Conservation (phyloP, 2,113 vertebrate species). For the Solea solea region DNA sequence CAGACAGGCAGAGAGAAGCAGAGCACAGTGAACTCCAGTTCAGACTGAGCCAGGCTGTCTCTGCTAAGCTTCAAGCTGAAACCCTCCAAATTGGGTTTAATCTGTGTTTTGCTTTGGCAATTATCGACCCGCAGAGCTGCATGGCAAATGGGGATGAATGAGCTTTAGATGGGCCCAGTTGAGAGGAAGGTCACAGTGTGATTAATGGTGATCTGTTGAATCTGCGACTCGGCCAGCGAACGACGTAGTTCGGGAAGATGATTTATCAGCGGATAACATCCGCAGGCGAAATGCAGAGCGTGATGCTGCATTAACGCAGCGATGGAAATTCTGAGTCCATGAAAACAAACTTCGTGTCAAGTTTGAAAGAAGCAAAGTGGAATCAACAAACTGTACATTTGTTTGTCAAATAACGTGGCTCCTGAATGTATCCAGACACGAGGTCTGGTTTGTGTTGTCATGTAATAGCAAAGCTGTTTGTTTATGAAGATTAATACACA, state of each 20-base stretch:
- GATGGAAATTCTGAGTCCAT: constrained; percentile 8
- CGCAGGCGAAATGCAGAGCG: constrained; percentile 9
- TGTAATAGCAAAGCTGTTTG: constrained; percentile 18
- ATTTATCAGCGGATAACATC: constrained; percentile 51
- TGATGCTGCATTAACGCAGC: constrained; percentile 36
- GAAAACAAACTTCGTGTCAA: neutral
- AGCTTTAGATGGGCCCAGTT: constrained; percentile 66
- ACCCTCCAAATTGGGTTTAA: constrained; percentile 76
- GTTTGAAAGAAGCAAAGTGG: constrained; percentile 19
- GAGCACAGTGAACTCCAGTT: constrained; percentile 63
- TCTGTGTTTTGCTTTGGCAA: constrained; percentile 78
- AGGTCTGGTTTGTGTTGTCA: constrained; percentile 36
- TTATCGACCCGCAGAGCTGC: constrained; percentile 69
- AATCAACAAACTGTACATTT: constrained; percentile 16
- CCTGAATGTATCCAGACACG: constrained; percentile 26
- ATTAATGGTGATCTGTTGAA: constrained; percentile 69
- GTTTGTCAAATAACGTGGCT: constrained; percentile 27
- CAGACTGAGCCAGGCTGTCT: constrained; percentile 59
- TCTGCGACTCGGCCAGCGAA: constrained; percentile 34
- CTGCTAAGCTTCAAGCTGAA: constrained; percentile 74
- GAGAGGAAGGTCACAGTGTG: constrained; percentile 67
- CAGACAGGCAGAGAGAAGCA: constrained; percentile 60
- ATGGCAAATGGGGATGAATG: constrained; percentile 74
- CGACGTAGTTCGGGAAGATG: constrained; percentile 26
- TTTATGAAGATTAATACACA: constrained; percentile 31